Base-by-base conservation (phyloP, 2,888 invertebrate species). In the Caenorhabditis auriculariae region DNA sequence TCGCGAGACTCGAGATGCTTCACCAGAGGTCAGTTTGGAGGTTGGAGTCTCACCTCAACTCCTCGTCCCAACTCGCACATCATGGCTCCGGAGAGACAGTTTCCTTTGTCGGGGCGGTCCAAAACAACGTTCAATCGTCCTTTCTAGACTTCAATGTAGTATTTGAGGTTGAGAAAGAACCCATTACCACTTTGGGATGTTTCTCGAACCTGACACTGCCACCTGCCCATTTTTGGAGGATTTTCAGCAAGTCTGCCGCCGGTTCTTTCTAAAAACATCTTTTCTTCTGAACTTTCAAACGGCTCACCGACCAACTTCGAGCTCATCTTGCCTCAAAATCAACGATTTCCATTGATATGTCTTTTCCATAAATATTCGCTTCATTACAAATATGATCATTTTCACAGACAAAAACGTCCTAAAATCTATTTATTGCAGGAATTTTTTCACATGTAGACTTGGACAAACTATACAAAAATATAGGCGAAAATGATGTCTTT, bases 31-130 rank as follows among this genome's bases (percentile, higher is more conserved):
- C n/a, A 17, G 42, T 21, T 9, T 23, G 24, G 21, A 19, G 23
- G 21, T 9, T n/a, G n/a, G n/a, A n/a, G n/a, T n/a, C n/a, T n/a
- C 6, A 55, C 60, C 49, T 60, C 49, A 2, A 49, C 48, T n/a
- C 51, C 41, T 35, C 59, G 19, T 35, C 61, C 61, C 27, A 69
- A 53, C 26, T 64, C 45, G 9, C 45, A 3, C 61, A 66, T 64
- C 69, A 69, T 69, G 7, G 51, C 46, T 27, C 69, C 69, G 17
- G 61, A 61, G 1, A 69, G 49, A 38, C 64, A 66, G 26, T 69
- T 69, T 27, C 64, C 61, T 29, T 69, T 69, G 9, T 69, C 69
- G 7, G 66, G 66, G 23, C 69, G 49, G 19, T 69, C 56, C 19
- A 69, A 48, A 35, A 66, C 43, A 9, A 69, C 32, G 29, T 63